Evolutionary conservation across 2,113 vertebrate genomes (phyloP), one percentile per base, ranked within the genome.

Genomic region (Protobothrops mucrosquamatus): DNA sequence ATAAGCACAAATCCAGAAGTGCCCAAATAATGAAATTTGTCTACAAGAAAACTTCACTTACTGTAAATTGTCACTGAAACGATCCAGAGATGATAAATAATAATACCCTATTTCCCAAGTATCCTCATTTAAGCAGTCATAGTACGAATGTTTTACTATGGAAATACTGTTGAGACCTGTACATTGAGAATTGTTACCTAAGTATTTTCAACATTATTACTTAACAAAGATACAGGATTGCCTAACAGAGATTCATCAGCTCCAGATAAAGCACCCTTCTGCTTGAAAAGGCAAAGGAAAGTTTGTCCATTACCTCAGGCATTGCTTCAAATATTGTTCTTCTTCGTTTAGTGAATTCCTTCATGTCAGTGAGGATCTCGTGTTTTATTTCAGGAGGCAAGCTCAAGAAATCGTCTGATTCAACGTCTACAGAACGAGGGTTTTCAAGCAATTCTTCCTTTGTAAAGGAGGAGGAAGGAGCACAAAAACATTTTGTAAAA

Each of bases 291-390:
- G 22, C 39, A 87, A 59, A 51, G 34, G 23, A 87, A 93, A 34
- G 52, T 43, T 91, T 92, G 48, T 85, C 14, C 54, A 93, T 95
- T 97, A 99, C 99, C 99, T 99, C 98, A 69, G 99, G 99, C 95
- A 99, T 99, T 93, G 97, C 97, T 96, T 99, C 98, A 97, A 98
- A 98, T 92, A 99, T 97, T 0, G 99, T 99, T 89, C 99, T 98
- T 24, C 98, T 98, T 94, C 99, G 97, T 96, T 99, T 99, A 85
- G 98, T 98, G 91, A 99, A 98, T 95, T 99, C 99, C 92, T 99
- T 99, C 98, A 99, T 98, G 92, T 99, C 99, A 93, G 98, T 99
- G 91, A 99, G 97, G 46, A 99, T 99, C 95, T 99, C 99, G 1
- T 99, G 99, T 95, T 99, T 99, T 96, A 99, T 96, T 96, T 99